Evolutionary conservation across 2,113 vertebrate species (phyloP).

Genomic region (Periophthalmus modestus): DNA sequence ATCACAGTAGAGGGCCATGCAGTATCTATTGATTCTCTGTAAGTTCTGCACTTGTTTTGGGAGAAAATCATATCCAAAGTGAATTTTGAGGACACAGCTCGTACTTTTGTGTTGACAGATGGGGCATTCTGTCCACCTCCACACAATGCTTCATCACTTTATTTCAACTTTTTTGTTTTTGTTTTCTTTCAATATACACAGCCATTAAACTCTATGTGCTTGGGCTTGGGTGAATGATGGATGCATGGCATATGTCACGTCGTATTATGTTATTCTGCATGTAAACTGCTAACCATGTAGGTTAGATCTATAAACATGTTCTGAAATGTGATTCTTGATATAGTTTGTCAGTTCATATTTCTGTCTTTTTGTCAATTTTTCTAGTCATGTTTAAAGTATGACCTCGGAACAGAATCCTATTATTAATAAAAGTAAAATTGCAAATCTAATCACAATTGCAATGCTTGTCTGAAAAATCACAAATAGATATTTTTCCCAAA

Average conservation of each 20-base stretch:
- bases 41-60: slow-evolving; percentile 2
- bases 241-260: neutral
- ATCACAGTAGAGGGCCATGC: neutral
- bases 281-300: too few species aligned
- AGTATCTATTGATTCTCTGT: neutral
- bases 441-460: too few species aligned
- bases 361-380: too few species aligned
- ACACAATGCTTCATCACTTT: slow-evolving; percentile 5
- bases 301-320: too few species aligned
- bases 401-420: too few species aligned
- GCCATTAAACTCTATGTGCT: neutral
- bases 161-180: neutral
- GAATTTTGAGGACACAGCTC: slow-evolving; percentile 4
- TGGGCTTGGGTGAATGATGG: neutral
- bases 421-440: too few species aligned
- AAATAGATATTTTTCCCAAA: too few species aligned
- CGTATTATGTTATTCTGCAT: too few species aligned
- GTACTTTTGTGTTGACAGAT: slow-evolving; percentile 17
- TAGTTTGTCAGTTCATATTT: too few species aligned
- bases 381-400: too few species aligned
- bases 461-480: too few species aligned
- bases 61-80: slow-evolving; percentile 16
- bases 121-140: slow-evolving; percentile 17
- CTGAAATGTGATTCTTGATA: too few species aligned
- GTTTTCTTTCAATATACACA: neutral